These are phyloP conservation scores for Willowsia nigromaculata DNA, from an alignment of 2,888 invertebrate species.

Conservation along the genomic window DNA sequence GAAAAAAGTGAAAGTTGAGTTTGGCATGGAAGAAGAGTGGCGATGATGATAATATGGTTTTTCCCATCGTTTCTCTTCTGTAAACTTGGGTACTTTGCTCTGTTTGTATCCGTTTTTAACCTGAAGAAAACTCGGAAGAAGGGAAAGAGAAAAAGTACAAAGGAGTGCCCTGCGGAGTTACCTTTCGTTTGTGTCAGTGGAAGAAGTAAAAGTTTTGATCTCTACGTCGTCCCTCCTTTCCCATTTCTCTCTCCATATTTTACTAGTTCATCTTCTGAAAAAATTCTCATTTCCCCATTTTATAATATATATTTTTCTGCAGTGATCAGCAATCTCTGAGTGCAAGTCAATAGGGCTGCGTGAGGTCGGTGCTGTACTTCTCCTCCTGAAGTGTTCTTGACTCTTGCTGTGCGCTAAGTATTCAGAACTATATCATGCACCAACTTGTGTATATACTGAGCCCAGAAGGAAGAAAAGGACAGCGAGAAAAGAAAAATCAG, in stretches of 20 bases:
- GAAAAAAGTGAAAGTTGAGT: conserved; percentile 20
- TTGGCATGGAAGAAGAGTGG: not conserved
- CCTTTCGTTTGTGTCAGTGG: conserved; percentile 68
- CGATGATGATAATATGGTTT: conserved; percentile 25
- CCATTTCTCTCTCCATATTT: conserved; percentile 41
- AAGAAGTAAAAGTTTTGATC: conserved; percentile 72
- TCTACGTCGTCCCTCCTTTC: conserved; percentile 39
- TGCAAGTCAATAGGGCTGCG: conserved; percentile 44
- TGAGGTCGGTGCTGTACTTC: conserved; percentile 19
- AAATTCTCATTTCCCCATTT: conserved; percentile 66
- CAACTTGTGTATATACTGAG: not conserved
- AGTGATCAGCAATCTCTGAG: conserved; percentile 51
- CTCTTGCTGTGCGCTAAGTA: conserved; percentile 19
- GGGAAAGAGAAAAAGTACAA: conserved; percentile 42
- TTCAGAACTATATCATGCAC: not conserved
- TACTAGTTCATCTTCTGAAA: conserved; percentile 63
- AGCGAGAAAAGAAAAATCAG: conserved; percentile 37
- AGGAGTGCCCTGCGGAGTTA: conserved; percentile 71
- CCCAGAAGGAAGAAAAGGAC: conserved; percentile 23
- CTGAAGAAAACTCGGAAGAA: conserved; percentile 50
- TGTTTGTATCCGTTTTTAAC: conserved; percentile 65
- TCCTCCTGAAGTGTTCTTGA: conserved; percentile 42
- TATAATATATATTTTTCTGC: conserved; percentile 56
- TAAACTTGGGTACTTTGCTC: conserved; percentile 15
- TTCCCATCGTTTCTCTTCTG: not conserved